phyloP scores from a whole-genome alignment of 2,797 vertebrate genomes.

The Halcyon leucocephala region DNA sequence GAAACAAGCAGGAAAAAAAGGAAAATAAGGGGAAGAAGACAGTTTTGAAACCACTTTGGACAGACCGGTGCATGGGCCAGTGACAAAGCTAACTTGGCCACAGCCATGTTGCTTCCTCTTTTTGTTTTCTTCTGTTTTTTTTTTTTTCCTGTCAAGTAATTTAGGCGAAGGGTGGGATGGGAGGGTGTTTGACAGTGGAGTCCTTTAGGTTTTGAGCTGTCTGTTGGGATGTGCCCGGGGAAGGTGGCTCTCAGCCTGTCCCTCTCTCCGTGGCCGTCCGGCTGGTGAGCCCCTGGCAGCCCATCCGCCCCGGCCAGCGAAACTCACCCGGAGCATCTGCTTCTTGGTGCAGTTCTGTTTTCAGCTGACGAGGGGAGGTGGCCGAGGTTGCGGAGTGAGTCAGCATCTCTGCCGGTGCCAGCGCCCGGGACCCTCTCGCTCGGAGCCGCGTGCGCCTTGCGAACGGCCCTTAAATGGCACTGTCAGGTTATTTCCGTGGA shows the following conservation, averaged over 20 bases:
- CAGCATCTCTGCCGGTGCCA: neutral
- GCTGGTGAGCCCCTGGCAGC: neutral
- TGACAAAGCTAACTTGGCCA: neutral
- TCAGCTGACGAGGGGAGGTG: neutral
- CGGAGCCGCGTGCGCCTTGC: neutral
- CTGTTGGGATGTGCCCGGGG: neutral
- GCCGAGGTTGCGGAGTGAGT: neutral
- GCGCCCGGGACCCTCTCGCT: neutral
- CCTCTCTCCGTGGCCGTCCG: neutral
- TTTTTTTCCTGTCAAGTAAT: neutral
- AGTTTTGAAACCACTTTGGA: neutral
- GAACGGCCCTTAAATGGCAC: neutral
- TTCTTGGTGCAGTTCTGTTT: conserved; percentile 22
- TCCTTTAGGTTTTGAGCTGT: neutral
- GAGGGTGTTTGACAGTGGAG: neutral
- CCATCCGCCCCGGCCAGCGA: accelerated
- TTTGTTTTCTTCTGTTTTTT: neutral
- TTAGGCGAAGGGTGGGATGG: neutral
- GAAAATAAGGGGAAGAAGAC: neutral
- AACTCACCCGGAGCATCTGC: neutral
- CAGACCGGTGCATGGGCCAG: neutral
- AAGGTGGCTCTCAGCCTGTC: accelerated
- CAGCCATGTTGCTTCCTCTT: neutral
- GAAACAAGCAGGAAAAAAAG: neutral
- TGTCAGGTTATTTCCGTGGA: too few species aligned